A percentile compares a stretch with the other conserved stretches of the same genome.
Evolutionary conservation across 2,888 invertebrate genomes (phyloP).

Genomic region (Patella ulyssiponensis): DNA sequence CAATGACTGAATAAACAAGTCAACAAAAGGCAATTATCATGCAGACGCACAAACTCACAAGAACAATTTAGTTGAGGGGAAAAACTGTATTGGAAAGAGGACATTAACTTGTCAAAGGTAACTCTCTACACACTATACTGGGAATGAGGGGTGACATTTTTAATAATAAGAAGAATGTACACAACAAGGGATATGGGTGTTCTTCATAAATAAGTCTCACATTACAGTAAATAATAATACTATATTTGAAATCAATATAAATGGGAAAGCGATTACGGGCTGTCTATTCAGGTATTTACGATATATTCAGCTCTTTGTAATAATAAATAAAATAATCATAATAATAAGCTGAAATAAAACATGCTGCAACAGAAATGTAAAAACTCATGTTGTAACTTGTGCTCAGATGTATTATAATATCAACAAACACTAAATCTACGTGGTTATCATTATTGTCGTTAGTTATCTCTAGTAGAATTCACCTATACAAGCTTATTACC

Average conservation of each 20-base stretch:
- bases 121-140: no score
- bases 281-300: no score
- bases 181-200: background rate
- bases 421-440: background rate
- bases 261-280: slow-evolving; percentile 5
- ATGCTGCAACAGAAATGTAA: slow-evolving; percentile 12
- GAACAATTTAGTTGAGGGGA: no score
- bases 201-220: no score
- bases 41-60: no score
- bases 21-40: no score
- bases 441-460: slow-evolving; percentile 7
- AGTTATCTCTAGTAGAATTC: background rate
- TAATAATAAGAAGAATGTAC: slow-evolving; percentile 20
- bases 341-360: slow-evolving; percentile 9
- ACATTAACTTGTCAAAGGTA: no score
- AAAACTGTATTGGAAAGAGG: no score
- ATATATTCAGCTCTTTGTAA: no score
- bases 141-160: background rate
- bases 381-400: slow-evolving; percentile 7
- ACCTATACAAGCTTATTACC: slow-evolving; percentile 43
- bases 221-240: no score
- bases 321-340: no score
- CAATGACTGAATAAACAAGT: no score
- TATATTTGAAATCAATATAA: background rate
- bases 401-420: background rate